A percentile compares a stretch with the other conserved stretches of the same genome.
Evolutionary conservation across 1,140 invertebrate species (phyloP).

Genomic region (Eciton burchellii): DNA sequence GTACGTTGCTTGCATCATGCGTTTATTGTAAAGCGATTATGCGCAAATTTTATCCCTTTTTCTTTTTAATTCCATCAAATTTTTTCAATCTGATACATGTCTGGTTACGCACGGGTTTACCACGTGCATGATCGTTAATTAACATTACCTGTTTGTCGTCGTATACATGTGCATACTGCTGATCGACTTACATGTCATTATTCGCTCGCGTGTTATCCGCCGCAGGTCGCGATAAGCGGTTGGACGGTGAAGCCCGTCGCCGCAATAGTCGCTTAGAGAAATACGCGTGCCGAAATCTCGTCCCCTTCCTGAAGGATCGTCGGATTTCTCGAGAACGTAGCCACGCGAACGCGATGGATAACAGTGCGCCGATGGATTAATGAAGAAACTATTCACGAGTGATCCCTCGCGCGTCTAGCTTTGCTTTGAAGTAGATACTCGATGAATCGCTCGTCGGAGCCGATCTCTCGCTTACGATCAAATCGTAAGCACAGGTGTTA

Average conservation of each 20-base stretch:
- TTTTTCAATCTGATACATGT: too few species aligned
- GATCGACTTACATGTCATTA: background rate
- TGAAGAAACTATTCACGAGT: background rate
- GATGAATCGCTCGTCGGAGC: background rate
- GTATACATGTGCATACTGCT: background rate
- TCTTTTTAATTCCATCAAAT: background rate
- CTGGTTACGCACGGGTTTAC: too few species aligned
- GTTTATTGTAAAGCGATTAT: background rate
- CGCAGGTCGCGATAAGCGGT: background rate
- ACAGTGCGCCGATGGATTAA: background rate
- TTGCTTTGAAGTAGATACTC: background rate
- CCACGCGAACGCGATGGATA: too few species aligned
- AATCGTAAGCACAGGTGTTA: slow-evolving; percentile 17
- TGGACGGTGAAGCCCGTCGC: background rate
- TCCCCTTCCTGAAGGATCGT: background rate
- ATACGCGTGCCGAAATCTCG: background rate
- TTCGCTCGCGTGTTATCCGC: slow-evolving; percentile 5
- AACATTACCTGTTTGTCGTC: background rate
- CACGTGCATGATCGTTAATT: background rate
- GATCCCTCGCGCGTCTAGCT: background rate
- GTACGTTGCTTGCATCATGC: background rate
- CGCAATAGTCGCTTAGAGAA: background rate
- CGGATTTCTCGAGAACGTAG: too few species aligned
- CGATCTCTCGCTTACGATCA: background rate
- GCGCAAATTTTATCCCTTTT: background rate